Evolutionary conservation across 2,113 vertebrate genomes (phyloP), one percentile per base, ranked within the genome.

Genomic region (Chiloscyllium plagiosum): DNA sequence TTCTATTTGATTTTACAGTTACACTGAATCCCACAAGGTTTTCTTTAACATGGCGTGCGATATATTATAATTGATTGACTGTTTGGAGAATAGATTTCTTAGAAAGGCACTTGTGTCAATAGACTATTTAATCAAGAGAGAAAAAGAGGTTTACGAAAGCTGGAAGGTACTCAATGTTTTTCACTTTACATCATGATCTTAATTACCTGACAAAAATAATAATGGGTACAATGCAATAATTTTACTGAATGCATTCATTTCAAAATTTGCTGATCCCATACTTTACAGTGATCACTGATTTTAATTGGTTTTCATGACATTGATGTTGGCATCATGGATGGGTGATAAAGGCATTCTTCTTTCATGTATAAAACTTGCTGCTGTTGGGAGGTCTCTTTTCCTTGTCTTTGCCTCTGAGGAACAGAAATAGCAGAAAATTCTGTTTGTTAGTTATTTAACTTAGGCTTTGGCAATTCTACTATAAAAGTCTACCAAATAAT

Each of bases 331-430:
- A 95, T 70, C 94, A 76, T 50, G 93, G 68, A 72, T 29, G 37
- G 94, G 10, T 50, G 68, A 22, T 22, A 72, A 72, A 72, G 42
- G 26, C 94, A 72, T 42, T 19, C 94, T 72, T 94, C 65, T 94
- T 96, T 98, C 98, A 99, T 2, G 98, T 98, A 97, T 99, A 99
- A 97, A 99, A 99, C 97, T 97, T 99, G 97, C 98, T 99, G 97
- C 98, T 99, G 97, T 98, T 99, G 98, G 98, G 98, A 96, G 98
- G 97, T 96, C 98, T 98, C 97, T 99, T 99, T 97, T 99, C 98
- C 96, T 97, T 99, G 97, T 99, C 98, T 96, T 97, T 98, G 52
- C 98, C 96, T 97, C 99, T 99, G 97, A 96, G 97, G 96, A 24
- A 76, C 85, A 61, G 42, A 96, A 5, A 96, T 66, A 96, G 47